phyloP scores from a whole-genome alignment of 2,797 vertebrate species.

The Chaetophractus vellerosus region DNA sequence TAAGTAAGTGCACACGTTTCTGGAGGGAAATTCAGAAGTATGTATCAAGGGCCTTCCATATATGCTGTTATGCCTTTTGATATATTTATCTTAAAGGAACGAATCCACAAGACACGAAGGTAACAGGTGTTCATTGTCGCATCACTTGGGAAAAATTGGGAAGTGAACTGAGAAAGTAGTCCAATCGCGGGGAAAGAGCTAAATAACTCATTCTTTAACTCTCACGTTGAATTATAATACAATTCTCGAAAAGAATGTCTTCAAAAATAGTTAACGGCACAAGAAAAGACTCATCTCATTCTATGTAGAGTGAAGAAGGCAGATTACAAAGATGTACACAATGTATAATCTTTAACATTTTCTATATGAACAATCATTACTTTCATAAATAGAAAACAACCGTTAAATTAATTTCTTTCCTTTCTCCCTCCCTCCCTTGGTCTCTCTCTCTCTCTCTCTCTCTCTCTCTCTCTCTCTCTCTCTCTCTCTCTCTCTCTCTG shows the following conservation, averaged over 20 bases:
- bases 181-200: not conserved
- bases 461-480: not conserved
- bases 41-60: not conserved
- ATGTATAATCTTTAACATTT: not conserved
- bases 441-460: not conserved
- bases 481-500: too few species aligned
- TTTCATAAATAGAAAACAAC: conserved; percentile 37
- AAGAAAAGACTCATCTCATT: not conserved
- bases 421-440: not conserved
- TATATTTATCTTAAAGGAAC: conserved; percentile 22
- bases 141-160: not conserved
- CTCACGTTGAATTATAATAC: not conserved
- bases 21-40: not conserved
- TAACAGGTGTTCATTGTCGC: not conserved
- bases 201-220: conserved; percentile 35
- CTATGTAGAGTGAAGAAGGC: not conserved
- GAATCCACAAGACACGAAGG: not conserved
- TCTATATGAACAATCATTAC: not conserved
- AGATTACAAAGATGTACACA: not conserved
- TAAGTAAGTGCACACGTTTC: not conserved
- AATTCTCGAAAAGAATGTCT: conserved; percentile 57
- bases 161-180: not conserved
- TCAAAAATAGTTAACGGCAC: conserved; percentile 10
- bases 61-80: not conserved
- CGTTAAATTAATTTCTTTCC: not conserved